Conservation (phyloP, 2,888 invertebrate genomes). For the Drosophila acutilabella region DNA sequence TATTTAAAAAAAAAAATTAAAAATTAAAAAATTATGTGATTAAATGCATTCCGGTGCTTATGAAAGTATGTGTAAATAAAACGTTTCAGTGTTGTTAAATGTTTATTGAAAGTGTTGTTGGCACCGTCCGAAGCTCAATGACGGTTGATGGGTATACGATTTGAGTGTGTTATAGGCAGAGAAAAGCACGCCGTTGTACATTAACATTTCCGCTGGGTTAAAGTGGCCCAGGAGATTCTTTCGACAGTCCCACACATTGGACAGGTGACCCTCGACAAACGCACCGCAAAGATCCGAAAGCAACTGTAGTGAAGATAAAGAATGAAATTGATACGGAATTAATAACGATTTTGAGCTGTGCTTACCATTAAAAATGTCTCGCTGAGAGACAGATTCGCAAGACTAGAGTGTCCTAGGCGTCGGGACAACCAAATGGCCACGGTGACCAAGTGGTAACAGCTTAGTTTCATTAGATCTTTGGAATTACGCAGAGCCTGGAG, state of each 20-base stretch:
- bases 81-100: no score
- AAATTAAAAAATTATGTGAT: background rate
- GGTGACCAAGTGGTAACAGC: slow-evolving; percentile 40
- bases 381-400: background rate
- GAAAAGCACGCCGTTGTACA: slow-evolving; percentile 15
- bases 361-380: slow-evolving; percentile 29
- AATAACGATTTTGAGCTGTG: background rate
- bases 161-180: slow-evolving; percentile 6
- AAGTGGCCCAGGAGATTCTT: slow-evolving; percentile 44
- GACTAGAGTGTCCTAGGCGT: background rate
- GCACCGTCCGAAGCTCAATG: slow-evolving; percentile 21
- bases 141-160: slow-evolving; percentile 10
- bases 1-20: no score
- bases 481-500: slow-evolving; percentile 41
- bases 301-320: slow-evolving; percentile 40
- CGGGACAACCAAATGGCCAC: slow-evolving; percentile 30
- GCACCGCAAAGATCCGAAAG: slow-evolving; percentile 38
- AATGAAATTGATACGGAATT: no score
- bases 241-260: slow-evolving; percentile 46
- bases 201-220: background rate
- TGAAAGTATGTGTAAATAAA: background rate
- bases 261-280: slow-evolving; percentile 32
- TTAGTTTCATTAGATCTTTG: slow-evolving; percentile 32
- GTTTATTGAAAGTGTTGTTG: slow-evolving; percentile 24
- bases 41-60: background rate